Evolutionary conservation across 2,888 invertebrate genomes (phyloP).

Genomic region (Lasioglossum villosulum): DNA sequence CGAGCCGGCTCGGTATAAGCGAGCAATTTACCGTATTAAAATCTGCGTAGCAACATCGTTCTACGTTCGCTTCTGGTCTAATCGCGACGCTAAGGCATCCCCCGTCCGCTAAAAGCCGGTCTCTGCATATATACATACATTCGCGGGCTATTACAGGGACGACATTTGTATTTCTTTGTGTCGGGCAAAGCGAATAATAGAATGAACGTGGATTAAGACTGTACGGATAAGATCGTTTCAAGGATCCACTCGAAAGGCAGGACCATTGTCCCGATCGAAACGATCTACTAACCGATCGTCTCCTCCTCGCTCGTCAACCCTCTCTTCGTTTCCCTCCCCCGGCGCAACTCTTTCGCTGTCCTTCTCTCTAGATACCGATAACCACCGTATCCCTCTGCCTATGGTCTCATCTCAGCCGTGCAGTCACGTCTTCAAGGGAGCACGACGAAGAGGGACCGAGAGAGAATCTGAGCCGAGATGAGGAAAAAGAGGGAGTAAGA

Average conservation of each 20-base stretch:
- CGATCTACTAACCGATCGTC: slow-evolving; percentile 73
- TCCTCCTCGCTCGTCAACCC: slow-evolving; percentile 61
- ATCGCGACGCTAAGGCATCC: slow-evolving; percentile 52
- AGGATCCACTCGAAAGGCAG: slow-evolving; percentile 64
- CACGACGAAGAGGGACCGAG: slow-evolving; percentile 58
- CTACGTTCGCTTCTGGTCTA: slow-evolving; percentile 40
- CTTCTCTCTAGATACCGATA: slow-evolving; percentile 52
- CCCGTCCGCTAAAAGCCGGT: slow-evolving; percentile 19
- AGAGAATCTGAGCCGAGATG: slow-evolving; percentile 12
- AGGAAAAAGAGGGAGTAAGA: slow-evolving; percentile 10
- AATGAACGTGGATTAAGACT: slow-evolving; percentile 71
- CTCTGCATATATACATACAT: slow-evolving; percentile 52
- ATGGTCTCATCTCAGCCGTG: slow-evolving; percentile 74
- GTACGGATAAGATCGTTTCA: slow-evolving; percentile 67
- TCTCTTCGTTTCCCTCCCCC: slow-evolving; percentile 50
- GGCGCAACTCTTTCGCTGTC: slow-evolving; percentile 35
- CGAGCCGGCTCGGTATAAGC: background rate
- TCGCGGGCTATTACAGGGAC: slow-evolving; percentile 59
- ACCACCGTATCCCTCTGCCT: slow-evolving; percentile 63
- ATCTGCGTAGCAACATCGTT: slow-evolving; percentile 43
- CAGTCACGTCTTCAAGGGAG: slow-evolving; percentile 71
- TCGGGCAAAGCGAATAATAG: slow-evolving; percentile 71
- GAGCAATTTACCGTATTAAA: slow-evolving; percentile 48
- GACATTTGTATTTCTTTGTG: slow-evolving; percentile 71
- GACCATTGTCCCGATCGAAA: slow-evolving; percentile 72